Base-by-base conservation (phyloP, 2,888 invertebrate genomes). In the Caenorhabditis sp. region DNA sequence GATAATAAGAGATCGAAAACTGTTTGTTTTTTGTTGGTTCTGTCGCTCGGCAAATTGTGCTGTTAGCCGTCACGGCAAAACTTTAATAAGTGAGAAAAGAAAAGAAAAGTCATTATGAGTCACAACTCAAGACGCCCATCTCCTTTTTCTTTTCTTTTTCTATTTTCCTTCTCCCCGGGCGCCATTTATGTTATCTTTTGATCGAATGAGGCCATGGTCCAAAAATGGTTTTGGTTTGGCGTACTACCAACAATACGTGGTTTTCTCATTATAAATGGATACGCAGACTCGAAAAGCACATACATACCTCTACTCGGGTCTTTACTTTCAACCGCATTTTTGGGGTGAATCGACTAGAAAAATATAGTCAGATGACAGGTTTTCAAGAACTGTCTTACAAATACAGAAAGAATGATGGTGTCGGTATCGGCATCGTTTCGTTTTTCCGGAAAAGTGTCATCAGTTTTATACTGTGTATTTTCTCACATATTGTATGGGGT, bases 401-500 rank as follows among this genome's bases (percentile, higher is more conserved):
- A 55, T 48, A 48, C 27, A 39, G 61, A 17, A n/a, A 46, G 56
- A 56, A 50, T 58, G 66, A 20, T 30, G 48, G 66, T 39, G n/a
- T n/a, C n/a, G n/a, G n/a, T n/a, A n/a, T n/a, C n/a, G 37, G 65
- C 30, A 35, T 55, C 37, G 66, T 56, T 56, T 56, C 56, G 55
- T 56, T 73, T 65, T 59, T 20, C 41, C 27, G 52, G 63, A 72
- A 48, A 50, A 66, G 55, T 73, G 65, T 59, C 63, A 63, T 73
- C 73, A 73, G 63, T 73, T 73, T 59, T 65, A 73, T 65, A 61
- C 65, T 73, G 73, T 73, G 65, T 73, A 73, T 73, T 73, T 73
- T 73, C 73, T 73, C 73, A 65, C 73, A 65, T 73, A 59, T 62
- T 62, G 62, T 62, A 71, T 62, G 46, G 20, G 62, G 62, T 62